Conservation (phyloP, 2,113 vertebrate species). For the Pituophis catenifer region DNA sequence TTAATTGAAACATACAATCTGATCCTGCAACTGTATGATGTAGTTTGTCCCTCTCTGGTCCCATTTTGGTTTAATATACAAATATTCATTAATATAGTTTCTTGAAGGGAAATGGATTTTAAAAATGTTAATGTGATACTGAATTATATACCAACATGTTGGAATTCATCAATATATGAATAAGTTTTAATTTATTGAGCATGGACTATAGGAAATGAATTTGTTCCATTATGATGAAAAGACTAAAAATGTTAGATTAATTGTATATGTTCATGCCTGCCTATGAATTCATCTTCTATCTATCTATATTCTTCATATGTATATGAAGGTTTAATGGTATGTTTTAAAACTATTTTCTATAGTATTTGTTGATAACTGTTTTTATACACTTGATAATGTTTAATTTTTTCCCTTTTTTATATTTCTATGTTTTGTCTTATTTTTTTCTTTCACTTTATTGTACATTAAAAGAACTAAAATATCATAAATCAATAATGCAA, state of each 20-base stretch:
- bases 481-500: background rate
- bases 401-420: background rate
- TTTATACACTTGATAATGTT: background rate
- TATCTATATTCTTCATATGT: background rate
- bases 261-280: background rate
- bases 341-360: background rate
- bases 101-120: background rate
- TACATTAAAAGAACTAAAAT: background rate
- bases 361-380: background rate
- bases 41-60: background rate
- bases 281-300: background rate
- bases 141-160: background rate
- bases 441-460: background rate
- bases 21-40: background rate
- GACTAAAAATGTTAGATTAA: background rate
- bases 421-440: background rate
- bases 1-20: background rate
- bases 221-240: background rate
- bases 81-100: background rate
- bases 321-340: background rate
- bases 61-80: background rate
- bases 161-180: background rate
- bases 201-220: background rate
- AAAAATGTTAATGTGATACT: background rate
- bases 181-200: background rate